Percentiles rank a stretch among this genome's conserved stretches.
phyloP scores from a whole-genome alignment of 2,797 vertebrate genomes.

The Pangasius larnaudii region DNA sequence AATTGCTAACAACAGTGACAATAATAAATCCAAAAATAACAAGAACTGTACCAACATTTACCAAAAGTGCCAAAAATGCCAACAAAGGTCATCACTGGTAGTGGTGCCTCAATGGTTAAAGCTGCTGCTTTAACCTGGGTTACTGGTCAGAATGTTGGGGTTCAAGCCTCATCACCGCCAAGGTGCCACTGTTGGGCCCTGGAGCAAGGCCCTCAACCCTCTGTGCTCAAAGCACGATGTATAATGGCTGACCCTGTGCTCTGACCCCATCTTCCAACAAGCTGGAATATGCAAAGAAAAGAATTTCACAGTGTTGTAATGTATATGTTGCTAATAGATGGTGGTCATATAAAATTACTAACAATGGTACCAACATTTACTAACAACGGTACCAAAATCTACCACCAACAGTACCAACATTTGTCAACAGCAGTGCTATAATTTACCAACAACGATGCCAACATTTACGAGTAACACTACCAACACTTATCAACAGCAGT shows the following conservation, averaged over 20 bases:
- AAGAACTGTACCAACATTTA: not conserved
- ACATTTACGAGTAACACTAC: not conserved
- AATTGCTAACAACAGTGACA: not conserved
- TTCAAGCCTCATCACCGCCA: not conserved
- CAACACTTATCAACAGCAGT: not conserved
- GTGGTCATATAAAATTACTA: not conserved
- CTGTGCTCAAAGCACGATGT: not conserved
- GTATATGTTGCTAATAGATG: not conserved
- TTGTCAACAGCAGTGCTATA: not conserved
- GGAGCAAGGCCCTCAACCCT: not conserved
- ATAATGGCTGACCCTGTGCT: not conserved
- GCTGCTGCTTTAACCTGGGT: not conserved
- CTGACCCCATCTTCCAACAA: not conserved
- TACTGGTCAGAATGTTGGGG: not conserved
- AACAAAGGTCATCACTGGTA: not conserved
- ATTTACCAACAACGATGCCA: not conserved
- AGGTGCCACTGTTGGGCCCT: not conserved
- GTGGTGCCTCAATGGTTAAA: not conserved
- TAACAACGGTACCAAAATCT: not conserved
- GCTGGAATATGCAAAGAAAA: not conserved
- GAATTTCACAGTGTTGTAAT: not conserved
- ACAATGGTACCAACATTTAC: not conserved
- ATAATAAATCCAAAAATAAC: not conserved
- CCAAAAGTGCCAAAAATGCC: no score
- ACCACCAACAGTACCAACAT: not conserved